Base-by-base conservation (phyloP, 2,888 invertebrate species). In the Cenopis cana region DNA sequence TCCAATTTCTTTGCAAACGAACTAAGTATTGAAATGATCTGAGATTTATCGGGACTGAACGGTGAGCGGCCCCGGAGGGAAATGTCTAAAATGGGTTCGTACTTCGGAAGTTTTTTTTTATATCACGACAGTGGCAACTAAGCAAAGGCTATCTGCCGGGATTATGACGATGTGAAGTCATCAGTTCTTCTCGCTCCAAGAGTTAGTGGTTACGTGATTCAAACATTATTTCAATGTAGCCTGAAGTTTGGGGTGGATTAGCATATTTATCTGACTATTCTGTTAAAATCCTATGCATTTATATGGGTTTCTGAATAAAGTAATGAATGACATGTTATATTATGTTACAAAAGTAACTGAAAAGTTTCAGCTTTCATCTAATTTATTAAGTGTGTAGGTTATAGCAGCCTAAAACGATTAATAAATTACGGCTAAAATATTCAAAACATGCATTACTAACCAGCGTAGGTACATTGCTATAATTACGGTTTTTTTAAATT, bases 141-240 rank as follows among this genome's bases (percentile, higher is more conserved):
- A 67, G 24, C 33, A 61, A 61, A 68, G 14, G 57, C 69, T 41
- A 67, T 20, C 29, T 18, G 61, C 65, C 68, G 54, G 67, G 60
- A 68, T 68, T 72, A 68, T 11, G 29, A 54, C 24, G 55, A 46
- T 66, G 49, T 70, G 61, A 74, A 64, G 67, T 61, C 50, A 62
- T 54, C 17, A 66, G 64, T 59, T 46, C 59, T 62, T 52, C 69
- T 20, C 18, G 61, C 54, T 65, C 71, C 38, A 5, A 41, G 71
- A 75, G 69, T 74, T 74, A 64, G 71, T 41, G 46, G 62, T 68
- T 69, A 65, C 41, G 59, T 14, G 56, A 46, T 66, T 74, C 50
- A 68, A 74, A 73, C 69, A 46, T 72, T 64, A 69, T 71, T 68
- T 69, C 67, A 55, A 33, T 59, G 46, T 54, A 60, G 49, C 69